Percentiles rank a stretch among this genome's conserved stretches.
Evolutionary conservation across 2,888 invertebrate genomes (phyloP).

Genomic region (Orthonevra nobilis): DNA sequence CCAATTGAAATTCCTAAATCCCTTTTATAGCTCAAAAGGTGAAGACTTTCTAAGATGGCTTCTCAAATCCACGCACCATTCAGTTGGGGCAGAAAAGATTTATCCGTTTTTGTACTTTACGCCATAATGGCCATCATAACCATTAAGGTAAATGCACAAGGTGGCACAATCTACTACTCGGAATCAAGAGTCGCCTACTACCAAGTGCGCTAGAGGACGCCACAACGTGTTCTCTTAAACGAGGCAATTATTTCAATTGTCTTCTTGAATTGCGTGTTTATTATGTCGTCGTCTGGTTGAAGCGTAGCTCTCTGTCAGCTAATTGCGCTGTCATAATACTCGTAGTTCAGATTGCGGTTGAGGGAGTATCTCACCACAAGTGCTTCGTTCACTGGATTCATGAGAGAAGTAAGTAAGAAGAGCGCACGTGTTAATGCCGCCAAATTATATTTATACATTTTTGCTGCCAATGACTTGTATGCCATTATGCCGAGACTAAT

Average conservation of each 20-base stretch:
- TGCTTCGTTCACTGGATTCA: too few species aligned
- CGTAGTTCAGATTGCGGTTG: too few species aligned
- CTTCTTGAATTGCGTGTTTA: slow-evolving; percentile 33
- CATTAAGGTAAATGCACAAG: slow-evolving; percentile 30
- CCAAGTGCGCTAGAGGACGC: slow-evolving; percentile 18
- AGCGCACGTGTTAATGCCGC: neutral
- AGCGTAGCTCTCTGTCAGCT: too few species aligned
- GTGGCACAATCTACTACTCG: slow-evolving; percentile 1
- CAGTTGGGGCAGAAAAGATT: neutral
- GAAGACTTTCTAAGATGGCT: neutral
- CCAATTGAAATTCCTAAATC: neutral
- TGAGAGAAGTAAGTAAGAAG: too few species aligned
- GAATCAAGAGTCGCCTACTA: slow-evolving; percentile 6
- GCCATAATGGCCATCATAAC: slow-evolving; percentile 25
- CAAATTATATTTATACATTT: neutral
- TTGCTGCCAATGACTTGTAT: neutral
- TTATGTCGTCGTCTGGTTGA: too few species aligned
- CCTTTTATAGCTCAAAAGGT: neutral
- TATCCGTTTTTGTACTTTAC: neutral
- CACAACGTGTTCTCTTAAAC: slow-evolving; percentile 29
- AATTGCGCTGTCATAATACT: too few species aligned
- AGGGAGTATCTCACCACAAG: too few species aligned
- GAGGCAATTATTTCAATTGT: slow-evolving; percentile 47
- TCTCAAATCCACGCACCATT: neutral
- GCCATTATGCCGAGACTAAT: slow-evolving; percentile 13